These are phyloP conservation scores for Oxyura jamaicensis DNA, from an alignment of 2,113 vertebrate species.

Conservation along the genomic window DNA sequence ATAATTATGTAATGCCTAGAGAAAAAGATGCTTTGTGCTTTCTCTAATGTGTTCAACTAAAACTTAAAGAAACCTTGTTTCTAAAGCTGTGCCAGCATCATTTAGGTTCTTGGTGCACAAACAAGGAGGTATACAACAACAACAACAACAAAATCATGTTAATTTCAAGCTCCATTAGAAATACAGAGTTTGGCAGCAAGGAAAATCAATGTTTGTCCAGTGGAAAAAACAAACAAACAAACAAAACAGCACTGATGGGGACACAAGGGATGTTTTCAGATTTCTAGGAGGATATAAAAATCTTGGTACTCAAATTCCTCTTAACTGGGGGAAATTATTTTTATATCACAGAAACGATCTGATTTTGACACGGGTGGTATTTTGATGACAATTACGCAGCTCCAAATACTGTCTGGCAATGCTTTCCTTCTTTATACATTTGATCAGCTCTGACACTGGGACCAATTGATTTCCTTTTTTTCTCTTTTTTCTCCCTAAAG, in stretches of 20 bases:
- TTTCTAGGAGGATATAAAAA: constrained; percentile 39
- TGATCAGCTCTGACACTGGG: constrained; percentile 55
- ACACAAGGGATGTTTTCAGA: constrained; percentile 9
- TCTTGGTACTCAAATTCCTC: constrained; percentile 16
- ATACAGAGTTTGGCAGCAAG: constrained; percentile 54
- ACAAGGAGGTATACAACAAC: constrained; percentile 61
- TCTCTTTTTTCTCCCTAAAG: background rate
- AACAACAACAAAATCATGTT: constrained; percentile 41
- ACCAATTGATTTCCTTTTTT: constrained; percentile 54
- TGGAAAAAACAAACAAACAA: constrained; percentile 8
- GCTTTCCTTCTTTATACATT: constrained; percentile 43
- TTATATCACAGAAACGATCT: constrained; percentile 21
- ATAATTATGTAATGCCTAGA: background rate
- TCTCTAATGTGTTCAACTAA: background rate
- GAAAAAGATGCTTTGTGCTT: background rate
- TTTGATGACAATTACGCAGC: constrained; percentile 38
- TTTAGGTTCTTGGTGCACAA: constrained; percentile 39
- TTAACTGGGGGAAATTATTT: constrained; percentile 33
- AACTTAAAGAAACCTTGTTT: constrained; percentile 41
- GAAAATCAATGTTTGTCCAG: constrained; percentile 76
- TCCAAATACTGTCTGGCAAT: constrained; percentile 27
- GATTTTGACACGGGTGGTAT: constrained; percentile 36
- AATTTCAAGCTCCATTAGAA: constrained; percentile 78
- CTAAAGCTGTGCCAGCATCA: constrained; percentile 43
- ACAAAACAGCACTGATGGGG: background rate